Evolutionary conservation across 2,113 vertebrate genomes (phyloP), one percentile per base, ranked within the genome.

Genomic region (Dasypus novemcinctus): DNA sequence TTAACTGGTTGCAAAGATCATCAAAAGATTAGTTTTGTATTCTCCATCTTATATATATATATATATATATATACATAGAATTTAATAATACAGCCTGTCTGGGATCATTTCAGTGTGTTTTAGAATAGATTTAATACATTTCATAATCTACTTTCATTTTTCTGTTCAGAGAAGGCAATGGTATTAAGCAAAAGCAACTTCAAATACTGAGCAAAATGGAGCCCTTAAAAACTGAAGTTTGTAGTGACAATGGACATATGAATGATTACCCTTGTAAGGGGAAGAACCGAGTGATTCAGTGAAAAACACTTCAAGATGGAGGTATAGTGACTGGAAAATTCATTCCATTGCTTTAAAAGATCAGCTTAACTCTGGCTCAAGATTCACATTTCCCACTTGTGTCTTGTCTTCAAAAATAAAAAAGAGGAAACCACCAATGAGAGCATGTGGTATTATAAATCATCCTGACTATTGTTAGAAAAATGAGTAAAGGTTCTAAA

Each of bases 321-420:
- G 43, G 25, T 33, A 41, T 1, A 83, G 79, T 72, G 80, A 54
- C 93, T 97, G 96, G 91, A 96, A 97, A 97, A 97, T 90, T 87
- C 86, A 87, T 80, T 69, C 0, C n/a, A 68, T 87, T 95, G 76
- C 93, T 97, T 93, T 93, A 71, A 97, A 95, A 95, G 64, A 95
- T 97, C 94, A 84, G 89, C 57, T 97, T 87, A 61, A 87, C 75
- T 81, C 54, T 95, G 96, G 95, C 93, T 97, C 79, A 87, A 89
- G 95, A 97, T 84, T 96, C 97, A 96, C 75, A 93, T 97, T 97
- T 96, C 96, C 96, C 93, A 96, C 75, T 97, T 95, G 90, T 96
- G 95, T 95, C 96, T 97, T 91, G 92, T 94, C 97, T 95, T 97
- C 97, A 98, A 97, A 98, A 97, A 98, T 94, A 96, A 96, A 96